These are phyloP conservation scores for Luperina nickerlii DNA, from an alignment of 2,888 invertebrate species.

Conservation along the genomic window DNA sequence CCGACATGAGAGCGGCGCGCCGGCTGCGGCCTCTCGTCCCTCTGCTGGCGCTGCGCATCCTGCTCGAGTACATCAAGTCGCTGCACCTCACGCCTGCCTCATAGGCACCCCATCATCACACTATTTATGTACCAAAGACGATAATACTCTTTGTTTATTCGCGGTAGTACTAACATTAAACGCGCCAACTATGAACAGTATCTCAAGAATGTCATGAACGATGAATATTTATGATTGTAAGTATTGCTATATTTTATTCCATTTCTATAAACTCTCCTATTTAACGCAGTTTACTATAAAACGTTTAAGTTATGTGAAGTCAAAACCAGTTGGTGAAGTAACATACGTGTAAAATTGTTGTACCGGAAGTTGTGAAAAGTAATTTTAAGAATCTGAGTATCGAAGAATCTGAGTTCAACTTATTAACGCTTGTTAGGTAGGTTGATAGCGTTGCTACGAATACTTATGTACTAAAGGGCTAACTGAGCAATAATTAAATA, in stretches of 20 bases:
- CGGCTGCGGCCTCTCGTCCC: constrained; percentile 81
- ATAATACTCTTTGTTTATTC: constrained; percentile 69
- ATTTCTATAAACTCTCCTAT: constrained; percentile 7
- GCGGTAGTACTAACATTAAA: constrained; percentile 65
- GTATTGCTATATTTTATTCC: constrained; percentile 68
- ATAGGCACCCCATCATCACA: constrained; percentile 60
- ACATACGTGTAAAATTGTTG: neutral
- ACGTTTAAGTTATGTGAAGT: constrained; percentile 14
- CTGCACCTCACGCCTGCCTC: constrained; percentile 74
- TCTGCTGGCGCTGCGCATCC: constrained; percentile 82
- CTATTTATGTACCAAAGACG: constrained; percentile 71
- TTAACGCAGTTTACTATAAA: constrained; percentile 1
- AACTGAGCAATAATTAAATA: neutral
- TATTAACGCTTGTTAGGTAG: neutral
- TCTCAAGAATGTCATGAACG: constrained; percentile 76
- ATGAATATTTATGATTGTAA: constrained; percentile 77
- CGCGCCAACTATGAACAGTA: constrained; percentile 67
- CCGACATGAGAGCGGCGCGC: constrained; percentile 75
- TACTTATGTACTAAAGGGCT: neutral
- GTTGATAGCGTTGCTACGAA: neutral
- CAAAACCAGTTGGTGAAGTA: neutral
- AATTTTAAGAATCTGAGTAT: neutral
- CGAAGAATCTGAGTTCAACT: neutral
- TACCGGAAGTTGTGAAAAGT: constrained; percentile 12
- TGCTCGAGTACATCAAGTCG: constrained; percentile 85